These are phyloP conservation scores for Mastacembelus armatus DNA, from an alignment of 2,797 vertebrate genomes.

Conservation along the genomic window DNA sequence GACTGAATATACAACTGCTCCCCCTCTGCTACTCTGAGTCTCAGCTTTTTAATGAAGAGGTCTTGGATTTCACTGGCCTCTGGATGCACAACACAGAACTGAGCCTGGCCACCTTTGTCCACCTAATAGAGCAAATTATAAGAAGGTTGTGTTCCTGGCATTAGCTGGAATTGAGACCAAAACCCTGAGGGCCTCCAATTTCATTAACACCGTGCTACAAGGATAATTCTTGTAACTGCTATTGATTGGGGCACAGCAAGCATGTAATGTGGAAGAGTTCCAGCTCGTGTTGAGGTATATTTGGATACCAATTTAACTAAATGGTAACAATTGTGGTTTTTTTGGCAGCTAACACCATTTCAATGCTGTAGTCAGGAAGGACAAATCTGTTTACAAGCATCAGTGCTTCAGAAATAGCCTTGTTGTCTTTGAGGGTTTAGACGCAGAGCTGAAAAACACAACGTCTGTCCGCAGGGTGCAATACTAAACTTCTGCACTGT, in stretches of 20 bases:
- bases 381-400: slow-evolving; percentile 68
- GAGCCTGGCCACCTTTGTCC: slow-evolving; percentile 57
- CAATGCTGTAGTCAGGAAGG: slow-evolving; percentile 53
- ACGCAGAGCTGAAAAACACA: slow-evolving; percentile 44
- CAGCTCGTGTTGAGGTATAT: slow-evolving; percentile 82
- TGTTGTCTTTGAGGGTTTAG: slow-evolving; percentile 70
- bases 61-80: slow-evolving; percentile 64
- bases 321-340: slow-evolving; percentile 72
- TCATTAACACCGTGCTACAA: slow-evolving; percentile 79
- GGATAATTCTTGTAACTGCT: slow-evolving; percentile 80
- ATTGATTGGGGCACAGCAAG: slow-evolving; percentile 82
- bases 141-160: slow-evolving; percentile 75
- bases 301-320: slow-evolving; percentile 84
- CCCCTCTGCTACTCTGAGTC: slow-evolving; percentile 30
- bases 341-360: slow-evolving; percentile 60
- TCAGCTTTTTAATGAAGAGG: slow-evolving; percentile 61
- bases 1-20: slow-evolving; percentile 26
- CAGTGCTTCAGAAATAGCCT: slow-evolving; percentile 66
- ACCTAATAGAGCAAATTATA: slow-evolving; percentile 79
- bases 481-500: slow-evolving; percentile 47
- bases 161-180: slow-evolving; percentile 74
- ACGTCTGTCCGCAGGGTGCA: slow-evolving; percentile 40
- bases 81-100: slow-evolving; percentile 51
- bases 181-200: slow-evolving; percentile 75
- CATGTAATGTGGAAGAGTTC: slow-evolving; percentile 67